Percentiles rank a stretch among this genome's conserved stretches.
These are phyloP conservation scores for Gallinago nigripennis DNA, from an alignment of 2,797 vertebrate genomes.

Conservation along the genomic window DNA sequence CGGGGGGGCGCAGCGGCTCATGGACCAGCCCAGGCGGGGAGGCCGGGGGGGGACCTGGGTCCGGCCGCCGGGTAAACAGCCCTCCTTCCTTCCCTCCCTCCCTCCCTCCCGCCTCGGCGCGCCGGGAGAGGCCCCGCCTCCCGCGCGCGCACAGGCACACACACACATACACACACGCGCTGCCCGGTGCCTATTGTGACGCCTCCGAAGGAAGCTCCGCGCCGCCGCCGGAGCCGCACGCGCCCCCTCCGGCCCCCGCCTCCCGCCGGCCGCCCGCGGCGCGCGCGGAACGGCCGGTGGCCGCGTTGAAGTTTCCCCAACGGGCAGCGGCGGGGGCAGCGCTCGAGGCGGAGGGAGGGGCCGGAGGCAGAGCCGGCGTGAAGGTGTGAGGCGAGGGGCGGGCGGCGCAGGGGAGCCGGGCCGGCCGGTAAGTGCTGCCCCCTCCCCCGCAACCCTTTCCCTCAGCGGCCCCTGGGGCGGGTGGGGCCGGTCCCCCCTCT, in stretches of 20 bases:
- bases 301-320: not conserved
- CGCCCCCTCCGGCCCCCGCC: not conserved
- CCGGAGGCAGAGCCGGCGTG: not conserved
- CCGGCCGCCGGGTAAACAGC: conserved; percentile 18
- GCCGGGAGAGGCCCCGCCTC: conserved; percentile 35
- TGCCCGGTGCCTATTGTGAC: conserved; percentile 59
- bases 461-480: not conserved
- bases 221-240: not conserved
- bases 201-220: conserved; percentile 21
- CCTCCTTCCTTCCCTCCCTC: not conserved
- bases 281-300: not conserved
- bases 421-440: not conserved
- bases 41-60: not conserved
- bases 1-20: not conserved
- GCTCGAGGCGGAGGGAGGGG: not conserved
- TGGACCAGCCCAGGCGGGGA: not conserved
- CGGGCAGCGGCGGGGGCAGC: not conserved
- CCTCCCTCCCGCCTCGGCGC: not conserved
- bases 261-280: not conserved
- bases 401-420: not conserved
- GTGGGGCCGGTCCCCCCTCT: not conserved
- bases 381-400: conserved; percentile 15
- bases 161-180: not conserved
- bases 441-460: not conserved
- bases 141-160: not conserved